Evolutionary conservation across 2,888 invertebrate genomes (phyloP).

Genomic region (Trachelus tabidus): DNA sequence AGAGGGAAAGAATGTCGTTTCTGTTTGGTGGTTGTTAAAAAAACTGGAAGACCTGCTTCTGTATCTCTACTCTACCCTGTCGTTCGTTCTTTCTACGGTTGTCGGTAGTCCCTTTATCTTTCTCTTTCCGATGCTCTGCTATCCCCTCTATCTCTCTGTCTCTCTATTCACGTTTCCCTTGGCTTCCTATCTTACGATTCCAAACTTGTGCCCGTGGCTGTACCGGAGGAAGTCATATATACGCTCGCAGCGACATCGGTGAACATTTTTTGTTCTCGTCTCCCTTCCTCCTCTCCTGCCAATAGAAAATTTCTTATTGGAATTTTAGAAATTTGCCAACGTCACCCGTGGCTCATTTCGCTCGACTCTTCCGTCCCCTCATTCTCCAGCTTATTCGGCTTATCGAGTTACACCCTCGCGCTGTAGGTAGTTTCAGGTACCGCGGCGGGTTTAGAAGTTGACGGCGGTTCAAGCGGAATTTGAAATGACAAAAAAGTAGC

Average conservation of each 20-base stretch:
- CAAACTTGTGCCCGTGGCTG: not conserved
- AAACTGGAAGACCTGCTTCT: constrained; percentile 35
- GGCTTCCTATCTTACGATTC: not conserved
- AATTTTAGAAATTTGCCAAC: not conserved
- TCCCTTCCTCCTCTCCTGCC: not conserved
- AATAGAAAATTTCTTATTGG: not conserved
- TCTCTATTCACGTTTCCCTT: constrained; percentile 11
- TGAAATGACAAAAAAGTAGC: not conserved
- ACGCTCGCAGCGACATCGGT: not conserved
- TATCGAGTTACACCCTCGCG: not conserved
- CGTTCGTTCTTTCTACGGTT: not conserved
- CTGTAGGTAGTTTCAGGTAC: not conserved
- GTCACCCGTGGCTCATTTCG: not conserved
- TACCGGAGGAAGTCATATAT: not conserved
- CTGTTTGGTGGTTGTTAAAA: constrained; percentile 37
- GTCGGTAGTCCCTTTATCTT: not conserved
- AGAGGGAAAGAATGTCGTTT: constrained; percentile 48
- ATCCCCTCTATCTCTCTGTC: constrained; percentile 20
- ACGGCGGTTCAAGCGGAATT: not conserved
- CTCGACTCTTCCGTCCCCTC: not conserved
- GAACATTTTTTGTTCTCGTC: not conserved
- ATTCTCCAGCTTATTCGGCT: not conserved
- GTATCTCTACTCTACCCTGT: constrained; percentile 1
- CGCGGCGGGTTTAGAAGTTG: not conserved
- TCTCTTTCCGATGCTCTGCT: not conserved